Conservation (phyloP, 2,113 vertebrate species). For the Micromys minutus region DNA sequence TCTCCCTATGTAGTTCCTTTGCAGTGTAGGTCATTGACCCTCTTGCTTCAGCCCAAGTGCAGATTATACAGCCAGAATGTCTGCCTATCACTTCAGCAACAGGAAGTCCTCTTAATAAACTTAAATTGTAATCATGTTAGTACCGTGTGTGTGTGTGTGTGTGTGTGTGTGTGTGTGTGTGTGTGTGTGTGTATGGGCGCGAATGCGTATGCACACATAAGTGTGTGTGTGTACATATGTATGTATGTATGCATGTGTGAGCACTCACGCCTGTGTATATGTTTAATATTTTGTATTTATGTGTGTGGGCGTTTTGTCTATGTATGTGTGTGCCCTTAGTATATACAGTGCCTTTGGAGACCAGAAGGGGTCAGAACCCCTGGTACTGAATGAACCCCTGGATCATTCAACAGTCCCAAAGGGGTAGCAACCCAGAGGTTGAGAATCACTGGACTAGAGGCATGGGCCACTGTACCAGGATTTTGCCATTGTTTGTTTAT, state of each 20-base stretch:
- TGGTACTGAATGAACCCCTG: background rate
- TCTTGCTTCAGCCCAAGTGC: background rate
- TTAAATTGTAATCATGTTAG: conserved; percentile 20
- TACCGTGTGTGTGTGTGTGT: background rate
- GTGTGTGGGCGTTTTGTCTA: background rate
- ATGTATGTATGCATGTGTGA: too few species aligned
- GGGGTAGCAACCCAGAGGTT: background rate
- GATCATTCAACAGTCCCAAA: background rate
- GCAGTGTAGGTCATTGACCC: background rate
- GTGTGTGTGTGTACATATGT: background rate
- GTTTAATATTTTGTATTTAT: background rate
- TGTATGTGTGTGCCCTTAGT: background rate
- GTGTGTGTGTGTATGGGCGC: too few species aligned
- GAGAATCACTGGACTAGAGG: background rate
- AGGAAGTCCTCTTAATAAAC: conserved; percentile 3
- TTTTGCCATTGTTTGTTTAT: background rate
- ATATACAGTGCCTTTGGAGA: background rate
- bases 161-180: background rate
- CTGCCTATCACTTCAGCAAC: background rate
- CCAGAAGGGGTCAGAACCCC: background rate
- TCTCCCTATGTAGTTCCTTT: background rate
- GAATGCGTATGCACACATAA: background rate
- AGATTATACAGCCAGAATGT: background rate
- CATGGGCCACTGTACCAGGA: too few species aligned
- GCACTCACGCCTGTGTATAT: background rate